These are phyloP conservation scores for Haemorhous mexicanus DNA, from an alignment of 2,113 vertebrate genomes.

Conservation along the genomic window DNA sequence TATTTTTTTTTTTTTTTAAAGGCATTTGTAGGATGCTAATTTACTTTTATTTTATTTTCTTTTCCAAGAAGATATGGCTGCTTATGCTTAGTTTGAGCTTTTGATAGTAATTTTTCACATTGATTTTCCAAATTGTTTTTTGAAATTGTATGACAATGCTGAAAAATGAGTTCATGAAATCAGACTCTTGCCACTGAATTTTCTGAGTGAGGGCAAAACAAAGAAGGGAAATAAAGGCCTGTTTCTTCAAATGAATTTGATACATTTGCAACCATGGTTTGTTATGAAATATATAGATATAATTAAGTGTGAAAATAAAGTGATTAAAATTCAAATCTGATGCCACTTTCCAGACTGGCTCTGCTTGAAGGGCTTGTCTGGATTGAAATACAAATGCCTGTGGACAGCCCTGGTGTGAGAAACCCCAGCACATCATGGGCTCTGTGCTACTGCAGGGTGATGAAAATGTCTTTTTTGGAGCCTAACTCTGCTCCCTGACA, in stretches of 20 bases:
- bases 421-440: not conserved
- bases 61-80: not conserved
- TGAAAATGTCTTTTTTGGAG: not conserved
- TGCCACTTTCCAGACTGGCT: not conserved
- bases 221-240: fast-evolving
- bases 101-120: not conserved
- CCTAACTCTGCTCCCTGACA: not conserved
- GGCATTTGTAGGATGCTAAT: not conserved
- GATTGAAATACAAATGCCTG: fast-evolving
- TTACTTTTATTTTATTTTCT: not conserved
- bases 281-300: not conserved
- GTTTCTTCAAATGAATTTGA: not conserved
- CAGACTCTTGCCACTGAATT: not conserved
- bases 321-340: not conserved
- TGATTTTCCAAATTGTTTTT: not conserved
- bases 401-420: not conserved
- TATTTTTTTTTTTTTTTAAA: not conserved
- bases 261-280: not conserved
- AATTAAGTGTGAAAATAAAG: not conserved
- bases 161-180: not conserved
- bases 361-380: not conserved
- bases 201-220: not conserved
- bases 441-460: not conserved
- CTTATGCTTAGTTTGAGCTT: not conserved
- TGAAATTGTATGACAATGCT: not conserved